Base-by-base conservation (phyloP, 2,888 invertebrate species). In the Stenichneumon culpator region DNA sequence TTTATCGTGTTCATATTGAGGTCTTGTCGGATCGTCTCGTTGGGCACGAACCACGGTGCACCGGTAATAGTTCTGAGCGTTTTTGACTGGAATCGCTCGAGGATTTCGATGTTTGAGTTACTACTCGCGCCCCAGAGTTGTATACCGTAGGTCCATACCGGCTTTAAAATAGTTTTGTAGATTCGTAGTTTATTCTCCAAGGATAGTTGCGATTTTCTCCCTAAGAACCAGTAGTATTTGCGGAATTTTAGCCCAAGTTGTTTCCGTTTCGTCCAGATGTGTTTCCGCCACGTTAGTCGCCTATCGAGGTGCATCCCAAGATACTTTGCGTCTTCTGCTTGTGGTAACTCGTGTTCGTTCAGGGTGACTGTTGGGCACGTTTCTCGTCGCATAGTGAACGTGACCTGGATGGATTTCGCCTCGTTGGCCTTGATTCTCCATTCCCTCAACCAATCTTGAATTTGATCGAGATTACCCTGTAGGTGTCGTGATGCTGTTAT, bases 401-500 rank as follows among this genome's bases (percentile, higher is more conserved):
- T 89, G 36, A 90, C 68, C 52, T 89, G 88, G 1, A 77, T 60
- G 7, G 88, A 90, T 87, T 91, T 90, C 0, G 32, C 14, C 36
- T 88, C 86, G 60, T 86, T 90, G 6, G 86, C 74, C 72, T 89
- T 89, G 0, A 89, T 90, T 50, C 81, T 70, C 89, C 88, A 89
- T 72, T 86, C 84, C 16, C 87, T 87, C 22, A 88, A 67, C 89
- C 88, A 28, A 73, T 60, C 3, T 84, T 89, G 39, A 1, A 68
- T 25, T 9, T 16, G 39, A 14, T 16, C 14, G 16, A 5, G 16
- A 11, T 50, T 50, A 7, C 7, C 16, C 16, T 50, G 47, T 14
- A 50, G 16, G 47, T 50, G 16, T 16, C 22, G 25, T 22, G 72
- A 68, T 4, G 68, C 57, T 39, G 4, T 52, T 22, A 6, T 39